Base-by-base conservation (phyloP, 2,113 vertebrate genomes). In the Bagarius yarrelli region DNA sequence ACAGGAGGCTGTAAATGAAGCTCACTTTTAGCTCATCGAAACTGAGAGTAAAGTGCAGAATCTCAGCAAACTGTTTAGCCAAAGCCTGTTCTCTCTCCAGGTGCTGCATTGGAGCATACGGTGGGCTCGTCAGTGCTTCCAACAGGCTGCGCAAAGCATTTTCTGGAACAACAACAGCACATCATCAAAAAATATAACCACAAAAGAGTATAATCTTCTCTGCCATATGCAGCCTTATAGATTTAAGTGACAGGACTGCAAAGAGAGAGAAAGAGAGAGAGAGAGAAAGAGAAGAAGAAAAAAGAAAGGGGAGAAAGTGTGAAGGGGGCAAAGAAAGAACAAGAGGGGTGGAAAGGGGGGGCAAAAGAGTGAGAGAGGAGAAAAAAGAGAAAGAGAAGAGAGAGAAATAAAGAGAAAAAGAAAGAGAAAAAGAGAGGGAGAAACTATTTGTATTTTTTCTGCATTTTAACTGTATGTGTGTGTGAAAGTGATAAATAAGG, bases 21-120 rank as follows among this genome's bases (percentile, higher is more conserved):
- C 66, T 90, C 87, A 96, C 95, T 94, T 96, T 96, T 80, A 96
- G 93, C 85, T 96, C 95, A 0, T 96, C 95, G 1, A 96, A 96
- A 88, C 95, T 96, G 91, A 96, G 95, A 0, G 95, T 96, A 85
- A 96, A 96, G 87, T 96, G 95, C 19, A 96, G 93, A 89, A 96
- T 96, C 91, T 96, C 95, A 0, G 95, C 95, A 0, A 96, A 96
- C 93, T 96, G 95, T 86, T 96, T 96, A 86, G 95, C 95, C 82
- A 96, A 88, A 6, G 95, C 95, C 87, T 96, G 95, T 82, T 96
- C 95, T 70, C 95, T 88, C 92, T 96, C 95, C 59, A 96, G 91
- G 89, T 96, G 95, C 92, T 96, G 95, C 84, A 95, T 96, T 8
- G 95, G 95, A 27, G 95, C 94, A 0, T 96, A 95, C 0, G 95